Percentiles rank a stretch among this genome's conserved stretches.
Conservation (phyloP, 2,113 vertebrate genomes). For the Psephotus haematonotus region DNA sequence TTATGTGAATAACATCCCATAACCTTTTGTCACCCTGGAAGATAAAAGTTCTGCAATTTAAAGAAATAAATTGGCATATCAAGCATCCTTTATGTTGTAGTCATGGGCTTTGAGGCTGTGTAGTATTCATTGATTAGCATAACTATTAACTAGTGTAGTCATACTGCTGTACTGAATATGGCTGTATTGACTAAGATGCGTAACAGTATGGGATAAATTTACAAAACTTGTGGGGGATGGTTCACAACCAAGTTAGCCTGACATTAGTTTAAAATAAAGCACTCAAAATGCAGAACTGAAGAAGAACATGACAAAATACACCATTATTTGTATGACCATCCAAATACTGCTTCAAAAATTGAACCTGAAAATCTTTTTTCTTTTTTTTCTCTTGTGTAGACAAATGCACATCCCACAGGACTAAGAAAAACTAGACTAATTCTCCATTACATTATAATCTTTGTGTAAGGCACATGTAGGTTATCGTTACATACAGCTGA, state of each 20-base stretch:
- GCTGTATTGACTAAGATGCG: not conserved
- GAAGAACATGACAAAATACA: not conserved
- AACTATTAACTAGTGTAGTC: not conserved
- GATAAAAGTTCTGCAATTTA: not conserved
- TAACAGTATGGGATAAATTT: not conserved
- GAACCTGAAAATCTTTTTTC: not conserved
- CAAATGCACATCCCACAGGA: not conserved
- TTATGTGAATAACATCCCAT: not conserved
- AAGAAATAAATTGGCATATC: not conserved
- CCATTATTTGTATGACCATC: not conserved
- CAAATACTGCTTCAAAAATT: not conserved
- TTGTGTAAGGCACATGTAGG: not conserved
- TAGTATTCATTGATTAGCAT: not conserved
- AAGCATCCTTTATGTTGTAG: not conserved
- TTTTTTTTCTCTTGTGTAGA: not conserved
- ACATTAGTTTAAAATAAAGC: not conserved
- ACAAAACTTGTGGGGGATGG: not conserved
- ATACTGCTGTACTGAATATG: not conserved
- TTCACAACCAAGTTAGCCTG: not conserved
- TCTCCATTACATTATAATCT: not conserved
- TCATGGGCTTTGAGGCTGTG: not conserved
- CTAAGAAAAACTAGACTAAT: not conserved
- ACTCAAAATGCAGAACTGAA: not conserved
- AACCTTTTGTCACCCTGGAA: not conserved
- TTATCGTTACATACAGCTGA: not conserved